Base-by-base conservation (phyloP, 2,113 vertebrate species). In the Entomyzon cyanotis region DNA sequence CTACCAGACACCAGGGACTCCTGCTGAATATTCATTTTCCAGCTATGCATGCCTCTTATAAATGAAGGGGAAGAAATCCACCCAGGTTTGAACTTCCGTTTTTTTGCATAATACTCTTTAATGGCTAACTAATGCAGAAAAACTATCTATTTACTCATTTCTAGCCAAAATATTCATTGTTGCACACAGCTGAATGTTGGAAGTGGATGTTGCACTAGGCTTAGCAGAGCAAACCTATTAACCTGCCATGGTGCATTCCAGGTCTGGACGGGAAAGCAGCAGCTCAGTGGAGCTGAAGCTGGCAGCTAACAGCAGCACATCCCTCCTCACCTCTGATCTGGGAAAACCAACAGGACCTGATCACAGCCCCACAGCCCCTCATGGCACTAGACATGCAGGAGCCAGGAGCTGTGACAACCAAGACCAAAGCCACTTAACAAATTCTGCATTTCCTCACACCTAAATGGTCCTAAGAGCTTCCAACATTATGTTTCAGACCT, bases 311-410 rank as follows among this genome's bases (percentile, higher is more conserved):
- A 5, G 10, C 46, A 42, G 17, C 1, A 0, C 30, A 67, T 19
- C 31, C 8, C 46, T 71, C 33, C 39, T 42, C 37, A 74, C 7
- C 16, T 37, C 59, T 50, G 12, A 12, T 35, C 46, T 46, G 41
- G 31, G 15, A 76, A 56, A 59, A 58, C 9, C 1, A 0, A 7
- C 41, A 50, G 44, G 23, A 56, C 52, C 28, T 0, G 0, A 18
- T 15, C 35, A 46, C 33, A 35, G 17, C 11, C 20, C 9, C 49
- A 33, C 12, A 47, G 17, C 8, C 11, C 12, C 21, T n/a, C 19
- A 6, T 7, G 23, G 23, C 4, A 1, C 35, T 68, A 47, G 7
- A 28, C 24, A 42, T 12, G 11, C 55, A 65, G 47, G 2, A 93
- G 9, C 50, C 81, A 91, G n/a, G 15, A 74, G 18, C 35, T 64